Evolutionary conservation across 2,797 vertebrate genomes (phyloP).

Genomic region (Chrosomus eos): DNA sequence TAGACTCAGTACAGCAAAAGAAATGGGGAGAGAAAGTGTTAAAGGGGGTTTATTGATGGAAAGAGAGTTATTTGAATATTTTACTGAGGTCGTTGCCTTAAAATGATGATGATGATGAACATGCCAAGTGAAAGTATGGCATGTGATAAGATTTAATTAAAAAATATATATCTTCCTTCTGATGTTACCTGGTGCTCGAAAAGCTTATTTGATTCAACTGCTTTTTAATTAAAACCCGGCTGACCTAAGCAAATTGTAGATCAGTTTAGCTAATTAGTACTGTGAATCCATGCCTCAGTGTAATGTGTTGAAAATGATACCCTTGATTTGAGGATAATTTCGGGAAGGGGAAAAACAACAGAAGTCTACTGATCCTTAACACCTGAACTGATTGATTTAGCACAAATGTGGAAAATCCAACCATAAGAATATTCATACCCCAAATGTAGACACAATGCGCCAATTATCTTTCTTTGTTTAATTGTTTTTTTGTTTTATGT

Average conservation of each 20-base stretch:
- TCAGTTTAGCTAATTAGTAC: slow-evolving; percentile 78
- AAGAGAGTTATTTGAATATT: slow-evolving; percentile 56
- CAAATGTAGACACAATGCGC: background rate
- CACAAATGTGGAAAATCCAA: slow-evolving; percentile 4
- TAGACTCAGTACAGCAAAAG: background rate
- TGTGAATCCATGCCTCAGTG: slow-evolving; percentile 53
- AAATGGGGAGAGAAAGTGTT: slow-evolving; percentile 32
- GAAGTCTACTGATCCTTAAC: slow-evolving; percentile 4
- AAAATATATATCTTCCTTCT: slow-evolving; percentile 67
- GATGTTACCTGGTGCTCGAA: slow-evolving; percentile 67
- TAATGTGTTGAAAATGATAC: slow-evolving; percentile 38
- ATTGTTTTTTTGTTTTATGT: background rate
- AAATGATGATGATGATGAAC: slow-evolving; percentile 74
- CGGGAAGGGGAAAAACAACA: slow-evolving; percentile 30
- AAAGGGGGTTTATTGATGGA: slow-evolving; percentile 37
- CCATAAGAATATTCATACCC: background rate
- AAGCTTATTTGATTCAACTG: slow-evolving; percentile 69
- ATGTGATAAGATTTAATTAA: slow-evolving; percentile 83
- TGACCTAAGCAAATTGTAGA: slow-evolving; percentile 78
- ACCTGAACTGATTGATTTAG: slow-evolving; percentile 3
- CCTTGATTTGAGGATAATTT: slow-evolving; percentile 39
- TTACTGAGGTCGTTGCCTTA: slow-evolving; percentile 64
- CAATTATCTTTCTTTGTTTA: slow-evolving; percentile 4
- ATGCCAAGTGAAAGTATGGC: slow-evolving; percentile 67
- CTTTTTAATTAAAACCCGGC: slow-evolving; percentile 80